Conservation (phyloP, 2,888 invertebrate species). For the Calameuta filiformis region DNA sequence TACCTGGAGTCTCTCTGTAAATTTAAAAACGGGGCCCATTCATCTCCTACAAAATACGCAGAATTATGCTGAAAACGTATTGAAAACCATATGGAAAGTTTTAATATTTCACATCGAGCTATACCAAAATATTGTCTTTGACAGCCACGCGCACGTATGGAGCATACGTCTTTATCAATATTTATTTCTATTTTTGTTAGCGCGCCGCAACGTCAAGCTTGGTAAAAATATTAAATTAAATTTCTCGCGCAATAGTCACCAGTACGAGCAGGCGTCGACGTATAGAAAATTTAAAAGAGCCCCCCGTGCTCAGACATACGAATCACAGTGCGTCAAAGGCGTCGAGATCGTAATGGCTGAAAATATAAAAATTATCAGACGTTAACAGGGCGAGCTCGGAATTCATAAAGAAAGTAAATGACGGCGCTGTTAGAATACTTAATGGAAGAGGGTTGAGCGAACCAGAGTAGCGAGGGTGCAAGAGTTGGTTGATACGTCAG, state of each 20-base stretch:
- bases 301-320: background rate
- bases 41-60: too few relatives aligned
- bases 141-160: background rate
- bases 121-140: background rate
- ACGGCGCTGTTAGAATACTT: background rate
- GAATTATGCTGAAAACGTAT: too few relatives aligned
- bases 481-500: background rate
- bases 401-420: background rate
- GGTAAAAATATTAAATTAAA: background rate
- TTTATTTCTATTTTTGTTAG: background rate
- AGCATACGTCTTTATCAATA: background rate
- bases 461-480: too few relatives aligned
- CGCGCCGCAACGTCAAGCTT: background rate
- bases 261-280: background rate
- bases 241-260: background rate
- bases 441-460: background rate
- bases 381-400: background rate
- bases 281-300: background rate
- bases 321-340: background rate
- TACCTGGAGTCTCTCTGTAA: background rate
- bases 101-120: background rate
- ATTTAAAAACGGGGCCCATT: too few relatives aligned
- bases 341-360: background rate
- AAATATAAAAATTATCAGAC: background rate
- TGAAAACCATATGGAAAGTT: background rate